Evolutionary conservation across 2,888 invertebrate species (phyloP), one percentile per base, ranked within the genome.

Genomic region (Macrosoma leucophasiata): DNA sequence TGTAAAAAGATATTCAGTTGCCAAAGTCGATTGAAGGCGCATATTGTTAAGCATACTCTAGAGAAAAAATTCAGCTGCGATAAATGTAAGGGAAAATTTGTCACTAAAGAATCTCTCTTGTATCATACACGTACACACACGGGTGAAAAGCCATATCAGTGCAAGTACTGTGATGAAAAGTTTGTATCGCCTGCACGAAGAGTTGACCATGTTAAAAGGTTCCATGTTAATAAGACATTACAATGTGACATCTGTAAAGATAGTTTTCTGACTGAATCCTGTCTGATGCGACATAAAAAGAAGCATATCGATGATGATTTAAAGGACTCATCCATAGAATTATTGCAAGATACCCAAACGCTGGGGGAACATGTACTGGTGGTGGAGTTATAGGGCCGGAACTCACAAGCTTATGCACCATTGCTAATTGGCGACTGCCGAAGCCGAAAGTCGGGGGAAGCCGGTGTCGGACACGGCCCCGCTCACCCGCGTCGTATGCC

Each of bases 51-150:
- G 46, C 79, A 79, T 36, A 79, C 79, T 3, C 67, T 59, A 39
- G 79, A 79, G 22, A 70, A 63, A 39, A 77, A 77, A 9, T 79
- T 71, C 29, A 41, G 36, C 10, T 79, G 79, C 41, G 46, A 48
- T 0, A 48, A 58, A 3, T 79, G 79, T 40, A 54, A 58, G 19
- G 62, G 73, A 2, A 73, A 69, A 29, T 79, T 72, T 59, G 78
- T 78, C 1, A 60, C 70, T 0, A 78, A 71, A 43, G 75, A 76
- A 39, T 75, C 79, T 1, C 55, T 79, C 10, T 36, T 78, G 9
- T 78, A 78, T 43, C 79, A 79, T 37, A 77, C 78, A 3, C 54
- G 79, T n/a, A 67, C 59, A 1, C 79, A 79, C 29, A 79, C 79
- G 0, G 79, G 79, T 0, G 79, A 79, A 35, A 69, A 62, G 19